Base-by-base conservation (phyloP, 2,113 vertebrate genomes). In the Monopterus albus region DNA sequence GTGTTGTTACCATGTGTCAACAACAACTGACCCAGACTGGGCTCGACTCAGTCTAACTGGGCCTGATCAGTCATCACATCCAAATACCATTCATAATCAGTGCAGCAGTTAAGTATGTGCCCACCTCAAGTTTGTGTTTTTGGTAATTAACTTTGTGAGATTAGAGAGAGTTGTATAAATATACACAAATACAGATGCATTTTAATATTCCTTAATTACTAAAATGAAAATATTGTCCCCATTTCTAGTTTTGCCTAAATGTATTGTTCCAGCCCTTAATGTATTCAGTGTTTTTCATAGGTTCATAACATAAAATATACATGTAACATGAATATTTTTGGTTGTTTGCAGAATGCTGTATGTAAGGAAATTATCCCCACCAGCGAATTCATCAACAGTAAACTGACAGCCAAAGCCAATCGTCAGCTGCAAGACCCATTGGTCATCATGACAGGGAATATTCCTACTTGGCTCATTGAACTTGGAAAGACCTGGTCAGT, bases 371-470 rank as follows among this genome's bases (percentile, higher is more conserved):
- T 98, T 83, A 96, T 99, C 89, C 87, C 96, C 74, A 98, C 95
- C 67, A 94, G 92, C 2, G 98, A 99, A 90, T 99, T 99, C 81
- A 98, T 96, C 77, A 99, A 99, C 92, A 99, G 96, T 88, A 99
- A 99, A 85, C 92, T 99, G 92, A 98, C 98, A 75, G 98, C 98
- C 86, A 99, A 99, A 93, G 98, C 98, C 45, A 99, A 99, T 91
- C 94, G 98, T 83, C 98, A 99, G 91, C 95, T 99, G 67, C 98
- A 99, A 90, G 98, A 99, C 88, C 98, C 98, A 13, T 92, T 99
- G 91, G 98, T 99, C 66, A 99, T 99, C 89, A 99, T 99, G 97
- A 99, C 98, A 6, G 98, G 98, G 80, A 99, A 99, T 87, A 99
- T 99, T 91, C 98, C 98, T 0, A 95, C 96, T 4, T 99, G 98